Evolutionary conservation across 53 echinoderm and acorn worm species (phyloP).

Genomic region (Pentamera pediparva): DNA sequence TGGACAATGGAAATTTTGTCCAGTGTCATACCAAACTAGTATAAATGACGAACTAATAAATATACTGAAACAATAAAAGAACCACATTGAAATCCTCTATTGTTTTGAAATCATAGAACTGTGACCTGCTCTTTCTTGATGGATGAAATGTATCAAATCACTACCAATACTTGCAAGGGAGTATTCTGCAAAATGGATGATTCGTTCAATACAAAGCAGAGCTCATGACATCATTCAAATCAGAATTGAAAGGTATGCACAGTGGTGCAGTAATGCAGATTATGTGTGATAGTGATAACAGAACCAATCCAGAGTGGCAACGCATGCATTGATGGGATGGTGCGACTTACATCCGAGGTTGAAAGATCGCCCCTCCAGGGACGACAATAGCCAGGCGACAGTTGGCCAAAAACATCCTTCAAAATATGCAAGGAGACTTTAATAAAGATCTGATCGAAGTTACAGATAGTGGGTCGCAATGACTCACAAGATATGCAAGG

Average conservation of each 20-base stretch:
- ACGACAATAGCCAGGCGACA: constrained; percentile 29
- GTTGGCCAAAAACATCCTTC: constrained; percentile 37
- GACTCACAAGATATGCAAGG: too few species aligned
- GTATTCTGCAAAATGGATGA: neutral
- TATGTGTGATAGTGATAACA: neutral
- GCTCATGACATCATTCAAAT: neutral
- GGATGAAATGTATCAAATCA: neutral
- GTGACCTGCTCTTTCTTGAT: too few species aligned
- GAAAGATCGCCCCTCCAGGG: constrained; percentile 18
- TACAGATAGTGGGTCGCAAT: too few species aligned
- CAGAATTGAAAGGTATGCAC: neutral
- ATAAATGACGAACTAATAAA: too few species aligned
- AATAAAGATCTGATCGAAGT: neutral
- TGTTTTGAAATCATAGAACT: too few species aligned
- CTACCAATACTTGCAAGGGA: neutral
- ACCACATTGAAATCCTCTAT: too few species aligned
- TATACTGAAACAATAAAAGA: too few species aligned
- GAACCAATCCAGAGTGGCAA: neutral
- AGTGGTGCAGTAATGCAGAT: neutral
- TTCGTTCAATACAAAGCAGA: neutral
- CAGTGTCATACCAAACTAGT: too few species aligned
- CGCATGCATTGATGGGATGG: constrained; percentile 14
- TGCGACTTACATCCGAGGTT: constrained; percentile 29
- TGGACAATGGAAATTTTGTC: too few species aligned
- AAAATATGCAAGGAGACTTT: constrained; percentile 24